Conservation (phyloP, 2,888 invertebrate genomes). For the Sisyra terminalis region DNA sequence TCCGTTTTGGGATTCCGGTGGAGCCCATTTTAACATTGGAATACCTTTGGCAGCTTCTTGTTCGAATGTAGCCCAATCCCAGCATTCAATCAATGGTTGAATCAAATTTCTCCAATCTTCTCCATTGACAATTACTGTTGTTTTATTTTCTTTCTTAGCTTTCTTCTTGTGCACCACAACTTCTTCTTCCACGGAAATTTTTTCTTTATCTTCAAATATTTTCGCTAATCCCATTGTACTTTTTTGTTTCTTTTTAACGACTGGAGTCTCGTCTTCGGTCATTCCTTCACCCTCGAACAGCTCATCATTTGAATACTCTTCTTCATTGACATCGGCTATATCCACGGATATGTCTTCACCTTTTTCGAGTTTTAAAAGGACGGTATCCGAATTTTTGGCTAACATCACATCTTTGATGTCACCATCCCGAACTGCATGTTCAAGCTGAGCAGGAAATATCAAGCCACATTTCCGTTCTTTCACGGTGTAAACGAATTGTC, state of each 20-base stretch:
- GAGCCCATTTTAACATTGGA: conserved; percentile 14
- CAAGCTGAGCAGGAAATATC: conserved; percentile 55
- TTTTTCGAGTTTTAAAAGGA: conserved; percentile 53
- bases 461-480: conserved; percentile 57
- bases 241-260: conserved; percentile 30
- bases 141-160: conserved; percentile 24
- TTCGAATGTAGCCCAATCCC: conserved; percentile 48
- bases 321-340: conserved; percentile 39
- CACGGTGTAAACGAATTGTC: conserved; percentile 57
- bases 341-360: conserved; percentile 62
- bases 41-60: conserved; percentile 35
- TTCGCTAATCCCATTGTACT: conserved; percentile 47
- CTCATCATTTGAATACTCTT: conserved; percentile 24
- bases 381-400: conserved; percentile 57
- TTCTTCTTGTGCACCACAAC: conserved; percentile 24
- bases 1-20: conserved; percentile 16
- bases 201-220: conserved; percentile 65
- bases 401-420: conserved; percentile 62
- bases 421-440: conserved; percentile 59
- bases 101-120: conserved; percentile 40
- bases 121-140: conserved; percentile 28
- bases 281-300: conserved; percentile 58
- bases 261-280: conserved; percentile 39
- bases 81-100: conserved; percentile 42
- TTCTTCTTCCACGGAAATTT: conserved; percentile 33